These are phyloP conservation scores for Chrysochloris asiatica DNA, from an alignment of 2,113 vertebrate genomes.

Conservation along the genomic window DNA sequence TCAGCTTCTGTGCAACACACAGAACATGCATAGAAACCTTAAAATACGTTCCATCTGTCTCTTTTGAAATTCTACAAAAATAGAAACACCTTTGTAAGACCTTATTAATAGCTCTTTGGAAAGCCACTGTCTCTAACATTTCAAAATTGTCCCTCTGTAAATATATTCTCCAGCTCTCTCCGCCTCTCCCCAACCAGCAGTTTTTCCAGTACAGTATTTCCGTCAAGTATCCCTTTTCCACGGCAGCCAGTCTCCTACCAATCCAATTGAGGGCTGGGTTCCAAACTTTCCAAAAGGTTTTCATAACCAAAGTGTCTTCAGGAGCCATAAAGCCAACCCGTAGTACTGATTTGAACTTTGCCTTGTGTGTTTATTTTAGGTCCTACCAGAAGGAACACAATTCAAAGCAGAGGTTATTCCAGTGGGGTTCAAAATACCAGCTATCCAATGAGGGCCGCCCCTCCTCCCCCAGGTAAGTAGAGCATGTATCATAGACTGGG, in stretches of 20 bases:
- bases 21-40: not conserved
- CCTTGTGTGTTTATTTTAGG: slow-evolving; percentile 83
- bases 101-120: not conserved
- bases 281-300: not conserved
- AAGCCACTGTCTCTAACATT: not conserved
- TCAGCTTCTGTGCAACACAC: not conserved
- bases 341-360: not conserved
- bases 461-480: slow-evolving; percentile 93
- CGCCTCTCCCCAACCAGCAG: not conserved
- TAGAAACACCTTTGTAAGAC: not conserved
- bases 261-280: not conserved
- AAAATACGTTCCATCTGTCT: not conserved
- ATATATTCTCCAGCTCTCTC: not conserved
- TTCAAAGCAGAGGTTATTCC: slow-evolving; percentile 81
- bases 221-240: not conserved
- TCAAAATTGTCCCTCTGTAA: not conserved
- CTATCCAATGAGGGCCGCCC: slow-evolving; percentile 90
- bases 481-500: accelerated
- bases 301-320: not conserved
- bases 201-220: not conserved
- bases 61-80: not conserved
- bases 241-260: not conserved
- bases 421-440: slow-evolving; percentile 85
- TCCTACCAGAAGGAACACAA: slow-evolving; percentile 89
- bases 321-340: not conserved